Evolutionary conservation across 1,140 invertebrate species (phyloP).

Genomic region (Tribolium madens): DNA sequence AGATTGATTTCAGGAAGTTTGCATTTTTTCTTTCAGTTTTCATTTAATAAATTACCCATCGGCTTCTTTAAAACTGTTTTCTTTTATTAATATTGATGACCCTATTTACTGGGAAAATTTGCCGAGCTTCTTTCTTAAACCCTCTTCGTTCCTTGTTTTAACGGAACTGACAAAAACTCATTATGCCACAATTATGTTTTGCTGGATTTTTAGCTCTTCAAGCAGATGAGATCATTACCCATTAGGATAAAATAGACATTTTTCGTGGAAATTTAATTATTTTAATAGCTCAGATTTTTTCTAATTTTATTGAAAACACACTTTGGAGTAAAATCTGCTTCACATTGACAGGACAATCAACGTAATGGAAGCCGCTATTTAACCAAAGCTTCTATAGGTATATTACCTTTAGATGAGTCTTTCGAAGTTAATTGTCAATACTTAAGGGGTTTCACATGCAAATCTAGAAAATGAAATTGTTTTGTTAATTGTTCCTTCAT

Average conservation of each 20-base stretch:
- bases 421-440: constrained; percentile 9
- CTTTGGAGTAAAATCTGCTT: neutral
- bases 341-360: neutral
- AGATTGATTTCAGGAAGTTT: constrained; percentile 29
- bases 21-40: constrained; percentile 25
- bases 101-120: constrained; percentile 27
- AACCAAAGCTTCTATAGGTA: neutral
- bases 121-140: constrained; percentile 16
- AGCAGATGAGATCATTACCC: neutral
- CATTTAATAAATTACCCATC: constrained; percentile 36
- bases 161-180: neutral
- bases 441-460: neutral
- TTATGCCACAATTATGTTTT: constrained; percentile 12
- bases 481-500: neutral
- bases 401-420: neutral
- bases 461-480: neutral
- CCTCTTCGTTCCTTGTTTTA: neutral
- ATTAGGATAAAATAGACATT: neutral
- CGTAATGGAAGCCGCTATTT: constrained; percentile 4
- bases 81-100: constrained; percentile 37
- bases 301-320: neutral
- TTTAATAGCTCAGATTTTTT: neutral
- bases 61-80: constrained; percentile 27
- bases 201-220: constrained; percentile 11
- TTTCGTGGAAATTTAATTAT: neutral